Conservation (phyloP, 2,113 vertebrate species). For the Limnothrissa miodon region DNA sequence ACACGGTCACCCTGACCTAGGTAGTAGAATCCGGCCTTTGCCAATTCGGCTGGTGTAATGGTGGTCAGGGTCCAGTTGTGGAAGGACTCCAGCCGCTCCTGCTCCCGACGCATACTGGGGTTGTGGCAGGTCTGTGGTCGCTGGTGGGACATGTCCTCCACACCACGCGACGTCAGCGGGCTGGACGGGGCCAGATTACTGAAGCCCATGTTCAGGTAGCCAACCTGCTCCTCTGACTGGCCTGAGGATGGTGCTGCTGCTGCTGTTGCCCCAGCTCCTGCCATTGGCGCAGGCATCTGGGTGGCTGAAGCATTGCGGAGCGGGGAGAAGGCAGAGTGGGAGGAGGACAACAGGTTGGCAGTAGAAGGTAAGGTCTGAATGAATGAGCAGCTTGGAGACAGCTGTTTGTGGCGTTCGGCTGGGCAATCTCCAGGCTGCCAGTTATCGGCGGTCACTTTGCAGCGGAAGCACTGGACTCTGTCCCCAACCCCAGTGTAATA, state of each 20-base stretch:
- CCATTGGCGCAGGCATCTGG: slow-evolving; percentile 52
- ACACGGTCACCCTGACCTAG: slow-evolving; percentile 87
- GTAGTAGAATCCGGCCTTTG: slow-evolving; percentile 94
- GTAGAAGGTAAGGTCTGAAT: slow-evolving; percentile 77
- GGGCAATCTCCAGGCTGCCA: slow-evolving; percentile 91
- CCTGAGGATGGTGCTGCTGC: slow-evolving; percentile 34
- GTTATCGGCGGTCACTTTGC: slow-evolving; percentile 83
- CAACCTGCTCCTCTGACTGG: slow-evolving; percentile 73
- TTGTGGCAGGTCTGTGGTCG: slow-evolving; percentile 71
- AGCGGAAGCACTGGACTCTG: slow-evolving; percentile 89
- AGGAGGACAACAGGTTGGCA: slow-evolving; percentile 72
- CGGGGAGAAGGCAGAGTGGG: slow-evolving; percentile 76
- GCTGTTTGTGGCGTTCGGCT: slow-evolving; percentile 82
- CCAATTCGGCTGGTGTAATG: slow-evolving; percentile 82
- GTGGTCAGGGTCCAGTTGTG: slow-evolving; percentile 80
- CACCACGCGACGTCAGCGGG: slow-evolving; percentile 71
- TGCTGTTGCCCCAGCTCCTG: neutral
- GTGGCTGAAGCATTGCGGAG: slow-evolving; percentile 59
- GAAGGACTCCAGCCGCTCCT: slow-evolving; percentile 84
- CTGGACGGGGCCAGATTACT: slow-evolving; percentile 76
- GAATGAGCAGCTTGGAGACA: slow-evolving; percentile 86
- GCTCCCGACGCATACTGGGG: slow-evolving; percentile 83
- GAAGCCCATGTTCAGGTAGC: slow-evolving; percentile 79
- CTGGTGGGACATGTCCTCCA: slow-evolving; percentile 77
- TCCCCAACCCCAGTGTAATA: slow-evolving; percentile 89